Conservation (phyloP, 2,888 invertebrate genomes). For the Steinernema scapterisci region DNA sequence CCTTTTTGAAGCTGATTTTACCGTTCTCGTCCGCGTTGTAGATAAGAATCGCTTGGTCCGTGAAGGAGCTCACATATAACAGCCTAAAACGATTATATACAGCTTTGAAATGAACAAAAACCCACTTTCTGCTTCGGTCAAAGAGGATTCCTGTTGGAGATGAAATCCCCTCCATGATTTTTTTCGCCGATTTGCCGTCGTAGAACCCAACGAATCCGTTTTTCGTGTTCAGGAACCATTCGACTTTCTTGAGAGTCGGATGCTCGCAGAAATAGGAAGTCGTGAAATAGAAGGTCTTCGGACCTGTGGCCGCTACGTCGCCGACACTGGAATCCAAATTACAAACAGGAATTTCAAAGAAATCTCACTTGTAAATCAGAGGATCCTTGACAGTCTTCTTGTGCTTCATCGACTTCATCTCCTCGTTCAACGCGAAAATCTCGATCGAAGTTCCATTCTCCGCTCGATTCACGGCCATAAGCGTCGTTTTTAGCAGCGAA, state of each 20-base stretch:
- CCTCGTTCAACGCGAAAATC: constrained; percentile 1
- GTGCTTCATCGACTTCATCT: constrained; percentile 22
- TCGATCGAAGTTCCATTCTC: background rate
- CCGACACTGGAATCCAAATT: background rate
- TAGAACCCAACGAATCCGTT: constrained; percentile 14
- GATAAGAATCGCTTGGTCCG: background rate
- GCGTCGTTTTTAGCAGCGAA: background rate
- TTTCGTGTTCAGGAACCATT: constrained; percentile 25
- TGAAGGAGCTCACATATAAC: background rate
- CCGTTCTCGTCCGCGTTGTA: background rate
- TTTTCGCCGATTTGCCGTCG: background rate
- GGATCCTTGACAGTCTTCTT: constrained; percentile 22
- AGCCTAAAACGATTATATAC: background rate
- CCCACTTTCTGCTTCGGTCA: constrained; percentile 13
- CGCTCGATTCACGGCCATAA: background rate
- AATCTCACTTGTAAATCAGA: constrained; percentile 13
- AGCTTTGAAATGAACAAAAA: too few species aligned
- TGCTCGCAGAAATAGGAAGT: background rate
- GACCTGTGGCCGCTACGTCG: constrained; percentile 6
- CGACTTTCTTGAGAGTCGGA: background rate
- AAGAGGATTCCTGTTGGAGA: constrained; percentile 11
- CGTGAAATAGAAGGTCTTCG: constrained; percentile 21
- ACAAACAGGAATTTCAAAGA: too few species aligned
- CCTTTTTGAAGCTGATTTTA: constrained; percentile 40
- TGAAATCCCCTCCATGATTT: background rate